Evolutionary conservation across 2,888 invertebrate species (phyloP).

Genomic region (Copidosoma aretas): DNA sequence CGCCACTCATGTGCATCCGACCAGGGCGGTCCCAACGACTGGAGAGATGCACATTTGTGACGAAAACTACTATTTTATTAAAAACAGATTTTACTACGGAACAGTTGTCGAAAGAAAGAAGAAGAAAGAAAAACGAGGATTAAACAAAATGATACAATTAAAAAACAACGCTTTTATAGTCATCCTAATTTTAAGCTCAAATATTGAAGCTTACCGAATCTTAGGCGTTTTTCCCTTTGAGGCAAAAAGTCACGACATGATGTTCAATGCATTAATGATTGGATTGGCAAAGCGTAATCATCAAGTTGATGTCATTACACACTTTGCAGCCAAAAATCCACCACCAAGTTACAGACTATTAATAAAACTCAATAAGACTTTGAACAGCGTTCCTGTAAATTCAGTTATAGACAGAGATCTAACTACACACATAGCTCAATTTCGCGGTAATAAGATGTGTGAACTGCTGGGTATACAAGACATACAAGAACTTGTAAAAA

Average conservation of each 20-base stretch:
- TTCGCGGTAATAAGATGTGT: slow-evolving; percentile 43
- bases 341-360: slow-evolving; percentile 56
- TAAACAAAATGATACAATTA: background rate
- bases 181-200: background rate
- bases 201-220: background rate
- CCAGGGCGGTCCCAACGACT: too few relatives aligned
- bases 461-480: slow-evolving; percentile 42
- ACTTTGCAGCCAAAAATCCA: slow-evolving; percentile 53
- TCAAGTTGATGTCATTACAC: slow-evolving; percentile 58
- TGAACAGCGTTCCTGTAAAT: slow-evolving; percentile 8
- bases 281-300: slow-evolving; percentile 62
- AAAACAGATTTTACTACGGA: too few relatives aligned
- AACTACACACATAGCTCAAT: background rate
- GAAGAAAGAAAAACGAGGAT: too few relatives aligned
- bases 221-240: slow-evolving; percentile 59
- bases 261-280: slow-evolving; percentile 60
- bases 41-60: too few relatives aligned
- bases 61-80: too few relatives aligned
- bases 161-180: background rate
- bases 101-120: too few relatives aligned
- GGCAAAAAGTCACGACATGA: slow-evolving; percentile 63
- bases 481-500: slow-evolving; percentile 47
- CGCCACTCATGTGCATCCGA: too few relatives aligned
- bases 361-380: slow-evolving; percentile 46
- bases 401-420: slow-evolving; percentile 8